Evolutionary conservation across 2,113 vertebrate genomes (phyloP), one percentile per base, ranked within the genome.

Genomic region (Camelus bactrianus): DNA sequence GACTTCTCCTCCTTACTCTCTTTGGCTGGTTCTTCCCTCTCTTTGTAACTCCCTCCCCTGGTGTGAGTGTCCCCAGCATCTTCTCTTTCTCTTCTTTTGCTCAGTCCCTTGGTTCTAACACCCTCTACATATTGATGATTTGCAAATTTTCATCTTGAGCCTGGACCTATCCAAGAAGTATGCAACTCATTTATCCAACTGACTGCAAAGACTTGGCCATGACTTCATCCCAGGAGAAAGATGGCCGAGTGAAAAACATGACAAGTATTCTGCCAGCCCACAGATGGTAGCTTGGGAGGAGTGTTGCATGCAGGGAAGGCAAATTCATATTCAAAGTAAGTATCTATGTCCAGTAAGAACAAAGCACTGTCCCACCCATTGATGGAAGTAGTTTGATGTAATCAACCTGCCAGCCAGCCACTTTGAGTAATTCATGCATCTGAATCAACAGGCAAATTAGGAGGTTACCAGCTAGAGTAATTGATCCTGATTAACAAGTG

Each of bases 41-140:
- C 26, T 48, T 35, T 12, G 8, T 2, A 7, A 15, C 14, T 50
- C 3, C 30, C 54, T 72, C 16, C 48, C 26, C 13, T 24, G 1
- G 5, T 19, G 1, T 3, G 7, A 67, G 5, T 26, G 1, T 58
- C 38, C 10, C 6, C 56, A 5, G 46, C 35, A 28, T 11, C 30
- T 30, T 87, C 56, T 30, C 54, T 50, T 82, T 93, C n/a, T 62
- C 30, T 69, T 81, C 6, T 76, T 48, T 54, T 42, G n/a, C 16
- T 28, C 35, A 72, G 22, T 22, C 10, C 35, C 16, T 2, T 54
- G 26, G 20, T 67, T 93, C n/a, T 32, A 60, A 35, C 32, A 35
- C 3, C 4, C 11, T 69, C 20, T 94, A 24, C 0, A 3, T 24
- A 48, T 10, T 48, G 24, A 32, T 19, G 8, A 11, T 67, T 82